Conservation (phyloP, 2,797 vertebrate species). For the Lacerta viridis region DNA sequence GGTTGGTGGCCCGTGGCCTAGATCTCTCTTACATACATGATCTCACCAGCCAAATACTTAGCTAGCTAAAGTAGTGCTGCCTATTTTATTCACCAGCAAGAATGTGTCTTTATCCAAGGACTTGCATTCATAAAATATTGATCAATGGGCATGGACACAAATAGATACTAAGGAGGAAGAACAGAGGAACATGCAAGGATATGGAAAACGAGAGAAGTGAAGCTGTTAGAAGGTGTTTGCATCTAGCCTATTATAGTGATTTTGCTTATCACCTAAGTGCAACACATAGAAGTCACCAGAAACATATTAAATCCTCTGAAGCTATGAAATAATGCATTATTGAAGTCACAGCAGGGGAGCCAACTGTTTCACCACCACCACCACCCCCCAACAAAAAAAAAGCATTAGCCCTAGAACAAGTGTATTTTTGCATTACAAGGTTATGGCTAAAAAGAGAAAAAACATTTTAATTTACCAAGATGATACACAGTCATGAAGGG, state of each 20-base stretch:
- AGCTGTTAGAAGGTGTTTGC: slow-evolving; percentile 62
- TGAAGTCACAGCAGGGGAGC: slow-evolving; percentile 74
- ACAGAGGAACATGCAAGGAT: slow-evolving; percentile 41
- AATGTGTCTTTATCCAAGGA: slow-evolving; percentile 37
- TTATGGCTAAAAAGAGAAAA: slow-evolving; percentile 53
- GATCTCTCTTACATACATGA: background rate
- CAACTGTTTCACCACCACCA: slow-evolving; percentile 27
- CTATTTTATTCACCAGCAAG: slow-evolving; percentile 50
- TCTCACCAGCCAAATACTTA: slow-evolving; percentile 17
- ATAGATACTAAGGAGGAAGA: slow-evolving; percentile 42
- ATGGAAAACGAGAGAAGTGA: slow-evolving; percentile 25
- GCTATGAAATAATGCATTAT: slow-evolving; percentile 71
- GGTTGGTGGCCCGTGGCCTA: background rate
- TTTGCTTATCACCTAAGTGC: slow-evolving; percentile 71
- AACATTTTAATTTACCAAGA: slow-evolving; percentile 57
- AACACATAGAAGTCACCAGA: slow-evolving; percentile 59
- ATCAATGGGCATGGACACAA: slow-evolving; percentile 53
- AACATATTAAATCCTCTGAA: slow-evolving; percentile 70
- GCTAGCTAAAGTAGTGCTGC: slow-evolving; percentile 26
- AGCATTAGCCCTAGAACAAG: slow-evolving; percentile 62
- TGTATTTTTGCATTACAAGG: slow-evolving; percentile 65
- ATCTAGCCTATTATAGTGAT: slow-evolving; percentile 66
- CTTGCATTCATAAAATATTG: slow-evolving; percentile 62
- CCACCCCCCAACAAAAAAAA: too few species aligned
- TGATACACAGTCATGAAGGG: slow-evolving; percentile 42